Conservation (phyloP, 2,113 vertebrate species). For the Seriola dumerili region DNA sequence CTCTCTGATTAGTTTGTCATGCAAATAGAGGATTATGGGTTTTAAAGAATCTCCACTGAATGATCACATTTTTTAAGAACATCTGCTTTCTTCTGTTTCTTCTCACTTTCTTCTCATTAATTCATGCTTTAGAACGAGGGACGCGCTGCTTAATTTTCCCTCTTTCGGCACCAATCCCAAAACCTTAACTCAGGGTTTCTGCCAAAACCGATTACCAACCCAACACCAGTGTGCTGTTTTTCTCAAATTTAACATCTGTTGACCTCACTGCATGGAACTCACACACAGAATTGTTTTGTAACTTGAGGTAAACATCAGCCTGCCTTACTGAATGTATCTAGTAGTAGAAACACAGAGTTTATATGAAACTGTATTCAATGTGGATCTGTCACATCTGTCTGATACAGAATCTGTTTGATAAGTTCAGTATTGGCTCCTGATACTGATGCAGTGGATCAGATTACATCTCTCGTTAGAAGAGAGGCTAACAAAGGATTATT, state of each 20-base stretch:
- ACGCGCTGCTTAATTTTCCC: background rate
- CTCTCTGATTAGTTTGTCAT: slow-evolving; percentile 39
- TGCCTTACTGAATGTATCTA: no score
- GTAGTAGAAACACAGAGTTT: no score
- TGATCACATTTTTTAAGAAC: background rate
- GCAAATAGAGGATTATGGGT: background rate
- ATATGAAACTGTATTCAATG: background rate
- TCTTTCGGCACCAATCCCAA: background rate
- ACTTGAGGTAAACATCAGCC: no score
- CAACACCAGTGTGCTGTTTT: background rate
- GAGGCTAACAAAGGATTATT: background rate
- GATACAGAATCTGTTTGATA: no score
- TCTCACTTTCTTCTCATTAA: background rate
- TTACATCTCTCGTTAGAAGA: no score
- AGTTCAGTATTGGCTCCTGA: background rate
- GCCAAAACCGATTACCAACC: background rate
- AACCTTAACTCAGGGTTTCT: background rate
- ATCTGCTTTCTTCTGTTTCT: slow-evolving; percentile 1
- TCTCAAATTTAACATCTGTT: background rate
- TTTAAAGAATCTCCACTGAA: slow-evolving; percentile 13
- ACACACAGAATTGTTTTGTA: background rate
- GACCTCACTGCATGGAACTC: background rate
- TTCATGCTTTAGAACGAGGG: background rate
- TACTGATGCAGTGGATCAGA: background rate
- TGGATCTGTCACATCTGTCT: background rate